Percentiles rank a stretch among this genome's conserved stretches.
These are phyloP conservation scores for Mesoligia furuncula DNA, from an alignment of 2,888 invertebrate species.

Conservation along the genomic window DNA sequence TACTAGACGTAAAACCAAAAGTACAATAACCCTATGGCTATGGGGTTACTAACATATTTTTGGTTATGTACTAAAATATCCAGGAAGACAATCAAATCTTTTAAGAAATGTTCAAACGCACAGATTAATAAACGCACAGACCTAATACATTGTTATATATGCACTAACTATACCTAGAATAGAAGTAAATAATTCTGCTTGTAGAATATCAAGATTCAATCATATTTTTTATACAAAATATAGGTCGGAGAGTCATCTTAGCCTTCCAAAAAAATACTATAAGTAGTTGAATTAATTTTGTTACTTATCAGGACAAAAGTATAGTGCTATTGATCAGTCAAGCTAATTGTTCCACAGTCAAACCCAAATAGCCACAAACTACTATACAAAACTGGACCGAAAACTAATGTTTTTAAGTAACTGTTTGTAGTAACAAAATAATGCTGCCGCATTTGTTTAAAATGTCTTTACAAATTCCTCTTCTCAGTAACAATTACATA, in stretches of 20 bases:
- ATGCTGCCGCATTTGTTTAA: background rate
- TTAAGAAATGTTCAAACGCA: background rate
- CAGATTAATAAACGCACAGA: background rate
- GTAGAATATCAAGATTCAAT: background rate
- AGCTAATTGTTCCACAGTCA: background rate
- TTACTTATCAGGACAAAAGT: background rate
- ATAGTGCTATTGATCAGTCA: background rate
- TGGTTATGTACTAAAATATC: slow-evolving; percentile 1
- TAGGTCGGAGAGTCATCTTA: background rate
- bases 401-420: background rate
- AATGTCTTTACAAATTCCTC: background rate
- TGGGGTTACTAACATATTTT: background rate
- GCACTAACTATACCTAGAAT: background rate
- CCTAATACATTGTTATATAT: background rate
- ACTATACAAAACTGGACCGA: background rate
- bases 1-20: background rate
- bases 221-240: background rate
- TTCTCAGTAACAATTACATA: background rate
- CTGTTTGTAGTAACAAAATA: background rate
- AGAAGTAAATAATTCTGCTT: background rate
- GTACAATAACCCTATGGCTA: background rate
- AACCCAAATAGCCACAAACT: background rate
- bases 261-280: background rate
- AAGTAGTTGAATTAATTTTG: background rate
- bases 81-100: background rate